Base-by-base conservation (phyloP, 92 coral and sea anemone species). In the Umimayanthus chanpuru region DNA sequence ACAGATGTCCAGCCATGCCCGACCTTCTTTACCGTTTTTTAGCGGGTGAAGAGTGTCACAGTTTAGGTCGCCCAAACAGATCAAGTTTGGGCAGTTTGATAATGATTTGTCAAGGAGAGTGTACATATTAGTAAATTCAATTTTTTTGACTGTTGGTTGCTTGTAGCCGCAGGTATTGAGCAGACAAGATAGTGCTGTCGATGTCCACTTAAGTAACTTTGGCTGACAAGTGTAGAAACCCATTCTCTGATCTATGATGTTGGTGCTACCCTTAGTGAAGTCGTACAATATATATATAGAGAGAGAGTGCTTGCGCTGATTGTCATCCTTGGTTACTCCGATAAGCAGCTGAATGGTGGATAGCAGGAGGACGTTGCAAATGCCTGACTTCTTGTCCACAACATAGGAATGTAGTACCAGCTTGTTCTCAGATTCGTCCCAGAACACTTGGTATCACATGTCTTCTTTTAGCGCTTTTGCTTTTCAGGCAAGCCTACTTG, bases 11-110 rank as follows among this genome's bases (percentile, higher is more conserved):
- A 91, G 50, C 89, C 72, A 71, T 75, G 85, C 88, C 73, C 89
- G 68, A 14, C 93, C 88, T 80, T 87, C 88, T 77, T 89, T 89
- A 7, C 93, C 93, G 39, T 87, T 81, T 0, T 81, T 77, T 44
- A 74, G 49, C 75, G 93, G 90, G 82, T 88, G 93, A 20, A 91
- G 88, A 73, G 80, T 68, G 53, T 90, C 92, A 43, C 92, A 90
- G 39, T 86, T 90, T 26, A 86, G 41, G 68, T 90, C 88, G 14
- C 93, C 90, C 30, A 91, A 70, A 73, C 90, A 90, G 21, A 86
- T 73, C 73, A 90, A 43, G 49, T 86, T 61, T 21, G 87, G 55
- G 20, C 88, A 50, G 21, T 88, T 73, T 40, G 87, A 73, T 15
- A 88, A 80, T 25, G 86, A 47, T 6, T 25, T 18, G 30, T 80